Percentiles rank a stretch among this genome's conserved stretches.
These are phyloP conservation scores for Dugesia japonica DNA, from an alignment of 2,888 invertebrate genomes.

Conservation along the genomic window DNA sequence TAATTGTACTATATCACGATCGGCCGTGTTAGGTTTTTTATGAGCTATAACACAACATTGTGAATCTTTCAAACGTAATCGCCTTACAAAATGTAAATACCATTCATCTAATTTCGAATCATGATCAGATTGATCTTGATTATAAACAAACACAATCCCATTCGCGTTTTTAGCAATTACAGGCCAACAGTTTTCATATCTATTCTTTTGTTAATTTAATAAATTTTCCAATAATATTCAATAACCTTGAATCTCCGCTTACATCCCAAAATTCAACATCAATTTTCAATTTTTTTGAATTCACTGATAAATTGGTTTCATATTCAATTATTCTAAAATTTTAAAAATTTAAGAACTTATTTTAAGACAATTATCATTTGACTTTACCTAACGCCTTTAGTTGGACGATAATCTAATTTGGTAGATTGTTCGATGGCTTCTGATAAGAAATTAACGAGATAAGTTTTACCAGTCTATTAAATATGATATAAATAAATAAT, in stretches of 20 bases:
- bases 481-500: slow-evolving; percentile 26
- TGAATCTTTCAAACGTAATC: slow-evolving; percentile 55
- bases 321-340: slow-evolving; percentile 59
- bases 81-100: slow-evolving; percentile 56
- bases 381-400: slow-evolving; percentile 54
- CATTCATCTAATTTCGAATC: slow-evolving; percentile 55
- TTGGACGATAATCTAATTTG: slow-evolving; percentile 53
- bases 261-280: slow-evolving; percentile 68
- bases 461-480: slow-evolving; percentile 59
- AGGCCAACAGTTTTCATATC: slow-evolving; percentile 64
- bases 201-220: too few species aligned
- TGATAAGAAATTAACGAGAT: slow-evolving; percentile 58
- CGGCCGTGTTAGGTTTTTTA: slow-evolving; percentile 41
- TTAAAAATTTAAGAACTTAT: background rate
- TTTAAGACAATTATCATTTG: background rate
- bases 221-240: background rate
- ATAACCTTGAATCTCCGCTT: slow-evolving; percentile 60
- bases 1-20: slow-evolving; percentile 30
- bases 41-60: slow-evolving; percentile 56
- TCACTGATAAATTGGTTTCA: slow-evolving; percentile 55
- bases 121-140: slow-evolving; percentile 51
- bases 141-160: slow-evolving; percentile 60
- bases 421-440: slow-evolving; percentile 56
- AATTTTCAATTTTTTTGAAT: slow-evolving; percentile 53
- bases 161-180: slow-evolving; percentile 57